Conservation (phyloP, 2,888 invertebrate genomes). For the Drosophila siamana region DNA sequence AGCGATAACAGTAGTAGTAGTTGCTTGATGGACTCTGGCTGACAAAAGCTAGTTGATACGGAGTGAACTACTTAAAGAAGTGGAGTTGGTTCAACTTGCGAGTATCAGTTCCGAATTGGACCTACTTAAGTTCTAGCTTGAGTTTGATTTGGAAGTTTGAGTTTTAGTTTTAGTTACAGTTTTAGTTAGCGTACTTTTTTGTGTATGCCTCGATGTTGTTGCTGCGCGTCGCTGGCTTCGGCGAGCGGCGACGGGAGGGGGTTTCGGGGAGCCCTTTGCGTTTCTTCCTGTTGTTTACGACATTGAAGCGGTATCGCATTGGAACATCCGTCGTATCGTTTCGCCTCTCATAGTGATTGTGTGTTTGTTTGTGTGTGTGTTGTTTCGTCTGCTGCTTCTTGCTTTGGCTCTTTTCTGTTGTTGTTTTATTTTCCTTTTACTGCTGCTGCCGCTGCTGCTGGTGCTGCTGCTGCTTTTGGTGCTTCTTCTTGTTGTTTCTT, state of each 20-base stretch:
- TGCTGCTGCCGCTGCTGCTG: slow-evolving; percentile 24
- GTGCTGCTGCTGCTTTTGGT: slow-evolving; percentile 36
- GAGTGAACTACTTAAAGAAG: not conserved
- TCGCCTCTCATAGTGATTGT: slow-evolving; percentile 53
- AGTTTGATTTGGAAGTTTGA: too few species aligned
- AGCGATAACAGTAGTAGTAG: not conserved
- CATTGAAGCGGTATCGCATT: slow-evolving; percentile 59
- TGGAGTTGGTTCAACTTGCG: not conserved
- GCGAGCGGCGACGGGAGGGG: slow-evolving; percentile 9
- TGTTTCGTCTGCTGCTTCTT: slow-evolving; percentile 21
- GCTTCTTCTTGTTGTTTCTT: slow-evolving; percentile 24
- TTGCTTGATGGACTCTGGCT: not conserved
- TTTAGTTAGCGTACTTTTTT: slow-evolving; percentile 52
- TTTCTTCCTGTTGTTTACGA: slow-evolving; percentile 58
- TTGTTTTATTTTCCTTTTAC: slow-evolving; percentile 18
- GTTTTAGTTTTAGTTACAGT: too few species aligned
- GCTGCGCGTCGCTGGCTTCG: slow-evolving; percentile 36
- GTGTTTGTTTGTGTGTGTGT: slow-evolving; percentile 10
- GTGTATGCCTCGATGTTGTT: slow-evolving; percentile 48
- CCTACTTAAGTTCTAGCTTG: not conserved
- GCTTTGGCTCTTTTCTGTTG: slow-evolving; percentile 8
- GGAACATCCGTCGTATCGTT: slow-evolving; percentile 62
- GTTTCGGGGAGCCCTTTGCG: slow-evolving; percentile 45
- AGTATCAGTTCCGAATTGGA: not conserved
- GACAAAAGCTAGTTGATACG: slow-evolving; percentile 1